Percentiles rank a stretch among this genome's conserved stretches.
Evolutionary conservation across 2,888 invertebrate genomes (phyloP).

Genomic region (Coecobrya sp.): DNA sequence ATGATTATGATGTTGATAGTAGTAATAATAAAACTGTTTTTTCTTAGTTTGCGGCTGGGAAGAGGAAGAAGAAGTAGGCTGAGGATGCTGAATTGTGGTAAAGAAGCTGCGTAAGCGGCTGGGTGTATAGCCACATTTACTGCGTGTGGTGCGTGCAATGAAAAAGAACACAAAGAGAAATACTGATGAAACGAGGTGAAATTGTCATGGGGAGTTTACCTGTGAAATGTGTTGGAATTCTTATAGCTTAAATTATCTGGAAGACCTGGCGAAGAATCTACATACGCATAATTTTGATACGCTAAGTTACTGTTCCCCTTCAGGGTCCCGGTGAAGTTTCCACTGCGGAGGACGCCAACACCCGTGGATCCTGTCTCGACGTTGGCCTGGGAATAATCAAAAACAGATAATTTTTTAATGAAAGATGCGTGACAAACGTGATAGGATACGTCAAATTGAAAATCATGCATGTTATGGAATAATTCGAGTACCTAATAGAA

Average conservation of each 20-base stretch:
- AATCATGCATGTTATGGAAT: no score
- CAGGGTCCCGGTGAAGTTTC: slow-evolving; percentile 81
- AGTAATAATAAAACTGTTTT: slow-evolving; percentile 62
- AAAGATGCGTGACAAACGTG: neutral
- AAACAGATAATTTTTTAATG: neutral
- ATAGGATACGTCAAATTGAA: no score
- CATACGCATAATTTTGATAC: slow-evolving; percentile 85
- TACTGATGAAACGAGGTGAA: neutral
- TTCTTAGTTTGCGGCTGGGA: slow-evolving; percentile 44
- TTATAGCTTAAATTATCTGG: slow-evolving; percentile 80
- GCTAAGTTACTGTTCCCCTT: slow-evolving; percentile 83
- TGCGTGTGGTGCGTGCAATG: slow-evolving; percentile 39
- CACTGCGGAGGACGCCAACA: slow-evolving; percentile 73
- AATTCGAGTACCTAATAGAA: no score
- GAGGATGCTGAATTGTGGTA: slow-evolving; percentile 60
- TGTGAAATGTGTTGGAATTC: slow-evolving; percentile 81
- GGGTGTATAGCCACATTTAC: slow-evolving; percentile 65
- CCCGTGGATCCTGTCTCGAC: slow-evolving; percentile 82
- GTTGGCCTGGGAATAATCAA: slow-evolving; percentile 79
- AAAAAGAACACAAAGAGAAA: slow-evolving; percentile 52
- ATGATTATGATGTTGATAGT: slow-evolving; percentile 40
- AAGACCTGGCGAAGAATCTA: slow-evolving; percentile 83
- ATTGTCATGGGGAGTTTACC: slow-evolving; percentile 57
- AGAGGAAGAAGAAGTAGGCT: neutral
- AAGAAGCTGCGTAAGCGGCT: slow-evolving; percentile 71